These are phyloP conservation scores for Plebejus argus DNA, from an alignment of 2,888 invertebrate species.

Conservation along the genomic window DNA sequence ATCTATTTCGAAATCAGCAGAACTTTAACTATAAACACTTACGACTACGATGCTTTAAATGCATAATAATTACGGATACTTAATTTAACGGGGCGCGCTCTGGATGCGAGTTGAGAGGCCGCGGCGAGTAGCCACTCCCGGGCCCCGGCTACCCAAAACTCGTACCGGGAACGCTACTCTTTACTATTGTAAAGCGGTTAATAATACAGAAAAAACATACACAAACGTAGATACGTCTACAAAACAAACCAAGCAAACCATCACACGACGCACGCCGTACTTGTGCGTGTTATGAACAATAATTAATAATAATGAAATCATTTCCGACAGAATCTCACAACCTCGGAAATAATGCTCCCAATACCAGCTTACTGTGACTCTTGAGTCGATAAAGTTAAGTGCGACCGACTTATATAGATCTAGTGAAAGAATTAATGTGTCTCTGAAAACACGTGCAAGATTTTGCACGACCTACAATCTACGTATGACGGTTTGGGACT, in stretches of 20 bases:
- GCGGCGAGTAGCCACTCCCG: not conserved
- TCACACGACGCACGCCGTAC: constrained; percentile 71
- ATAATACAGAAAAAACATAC: constrained; percentile 68
- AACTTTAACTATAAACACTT: constrained; percentile 50
- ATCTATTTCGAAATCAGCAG: constrained; percentile 28
- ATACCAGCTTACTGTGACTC: constrained; percentile 75
- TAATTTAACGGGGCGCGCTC: constrained; percentile 17
- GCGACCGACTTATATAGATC: constrained; percentile 50
- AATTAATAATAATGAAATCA: constrained; percentile 72
- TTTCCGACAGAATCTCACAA: constrained; percentile 79
- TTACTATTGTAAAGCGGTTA: constrained; percentile 74
- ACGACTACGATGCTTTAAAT: constrained; percentile 72
- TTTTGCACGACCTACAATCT: constrained; percentile 36
- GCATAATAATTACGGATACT: constrained; percentile 48
- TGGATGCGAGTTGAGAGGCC: constrained; percentile 7
- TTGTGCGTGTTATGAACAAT: constrained; percentile 72
- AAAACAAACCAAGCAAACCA: constrained; percentile 74
- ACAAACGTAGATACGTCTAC: constrained; percentile 69
- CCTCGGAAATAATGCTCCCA: constrained; percentile 81
- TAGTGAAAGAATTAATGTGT: constrained; percentile 33
- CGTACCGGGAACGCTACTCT: constrained; percentile 45
- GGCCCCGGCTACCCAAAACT: not conserved
- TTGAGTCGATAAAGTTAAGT: constrained; percentile 56
- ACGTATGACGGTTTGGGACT: constrained; percentile 26
- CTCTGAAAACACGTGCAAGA: constrained; percentile 31